Evolutionary conservation across 2,797 vertebrate genomes (phyloP), one percentile per base, ranked within the genome.

Genomic region (Megaceryle alcyon): DNA sequence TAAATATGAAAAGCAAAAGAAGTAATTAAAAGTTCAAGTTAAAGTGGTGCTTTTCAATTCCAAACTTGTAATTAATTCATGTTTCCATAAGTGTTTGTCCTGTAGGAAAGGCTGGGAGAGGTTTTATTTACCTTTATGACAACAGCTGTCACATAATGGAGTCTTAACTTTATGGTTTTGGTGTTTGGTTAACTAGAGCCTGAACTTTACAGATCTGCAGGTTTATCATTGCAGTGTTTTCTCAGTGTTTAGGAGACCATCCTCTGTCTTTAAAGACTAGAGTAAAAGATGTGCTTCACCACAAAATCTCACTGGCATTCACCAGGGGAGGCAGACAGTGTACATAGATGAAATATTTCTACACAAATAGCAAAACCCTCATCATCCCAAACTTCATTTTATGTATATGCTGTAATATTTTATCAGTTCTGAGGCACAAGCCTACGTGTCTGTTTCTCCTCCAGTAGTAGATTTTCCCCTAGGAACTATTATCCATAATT

Each of bases 161-260:
- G 14, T 64, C 92, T 63, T 60, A 46, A 68, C 37, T 61, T 78
- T 13, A 60, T 69, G 49, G 2, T 77, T 71, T 82, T 69, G 21
- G 21, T 87, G 72, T 59, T 44, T 90, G 71, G 71, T 71, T 44
- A 85, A 22, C 76, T 82, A 63, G 61, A 82, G 63, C 63, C 37
- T 97, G 82, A 95, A 87, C 76, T 96, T 96, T 92, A 78, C 70
- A 51, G 68, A 96, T 49, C 88, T 84, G 86, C 35, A 5, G 15
- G 28, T 43, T 92, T 95, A 92, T 84, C 93, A 69, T 41, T 77
- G 22, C 11, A 10, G 69, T 79, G 72, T 78, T 82, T 86, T 84
- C 70, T 72, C 71, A 92, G 69, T 1, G 2, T 81, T 94, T 92
- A 85, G 60, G 80, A 84, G 48, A 82, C 12, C 12, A 48, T 57